Percentiles rank a stretch among this genome's conserved stretches.
These are phyloP conservation scores for Isichthys henryi DNA, from an alignment of 2,113 vertebrate genomes.

Conservation along the genomic window DNA sequence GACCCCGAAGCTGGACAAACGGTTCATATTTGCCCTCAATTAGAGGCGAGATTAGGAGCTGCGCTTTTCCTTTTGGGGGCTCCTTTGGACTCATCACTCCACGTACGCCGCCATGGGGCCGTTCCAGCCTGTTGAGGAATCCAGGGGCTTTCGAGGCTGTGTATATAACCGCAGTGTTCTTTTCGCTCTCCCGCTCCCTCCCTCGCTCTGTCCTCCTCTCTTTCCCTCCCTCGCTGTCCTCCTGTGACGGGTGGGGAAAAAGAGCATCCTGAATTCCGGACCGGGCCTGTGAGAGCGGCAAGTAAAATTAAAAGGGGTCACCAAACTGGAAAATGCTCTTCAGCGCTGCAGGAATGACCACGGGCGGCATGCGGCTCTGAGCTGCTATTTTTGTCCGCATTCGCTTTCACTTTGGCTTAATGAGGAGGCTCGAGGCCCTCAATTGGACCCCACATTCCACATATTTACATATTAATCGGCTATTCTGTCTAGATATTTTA, in stretches of 20 bases:
- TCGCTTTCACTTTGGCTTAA: background rate
- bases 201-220: background rate
- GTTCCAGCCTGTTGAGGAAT: slow-evolving; percentile 62
- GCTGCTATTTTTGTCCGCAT: background rate
- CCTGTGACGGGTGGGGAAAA: slow-evolving; percentile 37
- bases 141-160: slow-evolving; percentile 41
- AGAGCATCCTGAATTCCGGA: slow-evolving; percentile 33
- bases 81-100: slow-evolving; percentile 35
- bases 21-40: slow-evolving; percentile 61
- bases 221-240: slow-evolving; percentile 12
- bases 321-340: background rate
- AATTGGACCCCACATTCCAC: background rate
- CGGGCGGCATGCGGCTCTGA: background rate
- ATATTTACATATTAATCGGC: background rate
- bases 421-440: background rate
- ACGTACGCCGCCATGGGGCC: slow-evolving; percentile 37
- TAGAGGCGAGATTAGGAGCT: slow-evolving; percentile 62
- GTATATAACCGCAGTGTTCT: slow-evolving; percentile 46
- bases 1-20: slow-evolving; percentile 64
- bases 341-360: background rate
- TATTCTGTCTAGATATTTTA: background rate
- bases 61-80: slow-evolving; percentile 51
- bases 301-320: background rate
- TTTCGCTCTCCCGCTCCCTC: slow-evolving; percentile 25
- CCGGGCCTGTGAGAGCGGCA: background rate